Percentiles rank a stretch among this genome's conserved stretches.
These are phyloP conservation scores for Agelastica alni DNA, from an alignment of 2,888 invertebrate species.

Conservation along the genomic window DNA sequence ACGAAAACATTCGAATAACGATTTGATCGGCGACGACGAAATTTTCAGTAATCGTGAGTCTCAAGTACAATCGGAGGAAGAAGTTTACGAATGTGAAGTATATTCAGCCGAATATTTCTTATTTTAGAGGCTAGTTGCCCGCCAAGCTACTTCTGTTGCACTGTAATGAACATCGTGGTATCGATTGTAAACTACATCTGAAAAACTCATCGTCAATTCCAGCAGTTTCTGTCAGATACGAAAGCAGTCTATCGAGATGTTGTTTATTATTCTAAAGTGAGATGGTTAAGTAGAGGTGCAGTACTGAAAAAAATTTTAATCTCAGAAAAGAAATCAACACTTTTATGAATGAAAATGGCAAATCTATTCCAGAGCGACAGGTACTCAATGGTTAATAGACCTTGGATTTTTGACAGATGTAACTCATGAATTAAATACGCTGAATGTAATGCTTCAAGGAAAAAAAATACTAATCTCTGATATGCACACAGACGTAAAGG, in stretches of 20 bases:
- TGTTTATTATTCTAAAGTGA: background rate
- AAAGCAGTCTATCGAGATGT: background rate
- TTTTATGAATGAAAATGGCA: background rate
- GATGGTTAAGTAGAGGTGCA: background rate
- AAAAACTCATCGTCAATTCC: no score
- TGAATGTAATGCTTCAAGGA: background rate
- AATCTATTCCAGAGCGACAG: background rate
- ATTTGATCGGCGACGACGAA: no score
- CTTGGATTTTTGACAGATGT: background rate
- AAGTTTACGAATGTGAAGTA: no score
- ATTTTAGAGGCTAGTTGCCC: no score
- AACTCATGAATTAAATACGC: background rate
- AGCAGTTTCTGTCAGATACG: no score
- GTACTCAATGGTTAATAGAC: background rate
- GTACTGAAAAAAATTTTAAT: background rate
- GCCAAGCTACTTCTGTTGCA: no score
- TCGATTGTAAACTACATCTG: no score
- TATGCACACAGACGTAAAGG: background rate
- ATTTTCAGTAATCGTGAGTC: no score
- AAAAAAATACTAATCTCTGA: background rate
- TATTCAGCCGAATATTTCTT: no score
- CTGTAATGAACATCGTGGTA: no score
- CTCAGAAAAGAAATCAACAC: background rate
- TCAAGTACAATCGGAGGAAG: no score
- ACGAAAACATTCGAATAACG: no score